A percentile compares a stretch with the other conserved stretches of the same genome.
Conservation (phyloP, 2,113 vertebrate species). For the Chamaetylas fuelleborni region DNA sequence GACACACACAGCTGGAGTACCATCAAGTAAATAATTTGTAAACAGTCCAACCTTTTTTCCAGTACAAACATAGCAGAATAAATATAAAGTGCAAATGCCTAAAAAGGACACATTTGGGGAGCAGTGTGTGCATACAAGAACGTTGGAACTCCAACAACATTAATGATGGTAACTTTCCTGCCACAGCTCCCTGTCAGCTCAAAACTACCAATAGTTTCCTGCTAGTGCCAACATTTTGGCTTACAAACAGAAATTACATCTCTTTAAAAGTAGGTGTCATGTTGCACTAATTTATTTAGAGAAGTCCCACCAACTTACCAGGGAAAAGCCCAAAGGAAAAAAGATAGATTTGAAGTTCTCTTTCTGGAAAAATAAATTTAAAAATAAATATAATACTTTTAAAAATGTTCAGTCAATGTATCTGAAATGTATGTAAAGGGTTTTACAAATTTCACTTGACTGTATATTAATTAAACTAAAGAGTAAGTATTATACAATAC, state of each 20-base stretch:
- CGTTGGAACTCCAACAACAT: not conserved
- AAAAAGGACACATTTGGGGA: not conserved
- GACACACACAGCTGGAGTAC: not conserved
- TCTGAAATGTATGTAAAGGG: not conserved
- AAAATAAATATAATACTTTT: not conserved
- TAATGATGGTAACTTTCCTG: not conserved
- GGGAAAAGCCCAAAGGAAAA: not conserved
- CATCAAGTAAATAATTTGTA: not conserved
- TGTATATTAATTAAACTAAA: not conserved
- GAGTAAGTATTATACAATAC: not conserved
- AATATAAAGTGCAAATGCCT: not conserved
- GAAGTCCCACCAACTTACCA: not conserved
- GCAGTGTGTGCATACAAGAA: accelerated
- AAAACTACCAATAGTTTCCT: not conserved
- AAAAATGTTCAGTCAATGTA: not conserved
- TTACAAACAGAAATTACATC: not conserved
- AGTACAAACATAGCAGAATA: not conserved
- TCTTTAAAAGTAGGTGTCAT: not conserved
- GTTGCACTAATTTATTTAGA: not conserved
- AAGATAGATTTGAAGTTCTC: not conserved
- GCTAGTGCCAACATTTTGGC: not conserved
- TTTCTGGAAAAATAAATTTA: not conserved
- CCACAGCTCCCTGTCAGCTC: not conserved
- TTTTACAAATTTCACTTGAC: not conserved
- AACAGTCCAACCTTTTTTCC: not conserved